A percentile compares a stretch with the other conserved stretches of the same genome.
Evolutionary conservation across 1,140 invertebrate genomes (phyloP).

Genomic region (Cyrtorhinus lividipennis): DNA sequence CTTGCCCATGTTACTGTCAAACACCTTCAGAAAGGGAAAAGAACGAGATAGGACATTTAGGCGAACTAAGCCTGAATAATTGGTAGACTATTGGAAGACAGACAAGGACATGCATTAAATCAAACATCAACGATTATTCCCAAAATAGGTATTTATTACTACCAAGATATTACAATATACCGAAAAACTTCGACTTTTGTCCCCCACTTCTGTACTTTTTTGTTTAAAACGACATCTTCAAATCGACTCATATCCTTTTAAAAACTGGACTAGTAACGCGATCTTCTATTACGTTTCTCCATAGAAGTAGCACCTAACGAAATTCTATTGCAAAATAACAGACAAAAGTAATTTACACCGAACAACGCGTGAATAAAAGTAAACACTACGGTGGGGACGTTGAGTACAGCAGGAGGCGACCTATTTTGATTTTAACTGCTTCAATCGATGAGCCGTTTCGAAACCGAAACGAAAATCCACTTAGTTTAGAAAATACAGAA

Average conservation of each 20-base stretch:
- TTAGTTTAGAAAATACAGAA: too few relatives aligned
- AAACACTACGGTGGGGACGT: not conserved
- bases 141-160: constrained; percentile 8
- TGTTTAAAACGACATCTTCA: not conserved
- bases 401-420: too few relatives aligned
- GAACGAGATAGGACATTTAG: too few relatives aligned
- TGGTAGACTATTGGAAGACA: too few relatives aligned
- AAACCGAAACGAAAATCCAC: too few relatives aligned
- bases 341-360: not conserved
- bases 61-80: too few relatives aligned
- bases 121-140: not conserved
- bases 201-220: not conserved
- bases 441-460: too few relatives aligned
- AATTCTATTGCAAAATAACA: not conserved
- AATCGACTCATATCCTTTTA: not conserved
- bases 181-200: not conserved
- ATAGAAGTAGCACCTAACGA: not conserved
- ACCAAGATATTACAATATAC: not conserved
- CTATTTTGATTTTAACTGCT: too few relatives aligned
- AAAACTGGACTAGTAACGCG: not conserved
- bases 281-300: not conserved
- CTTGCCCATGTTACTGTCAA: too few relatives aligned
- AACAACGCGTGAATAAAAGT: not conserved
- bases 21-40: too few relatives aligned
- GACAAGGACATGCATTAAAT: not conserved